A percentile compares a stretch with the other conserved stretches of the same genome.
Evolutionary conservation across 2,113 vertebrate species (phyloP).

Genomic region (Otolemur garnettii): DNA sequence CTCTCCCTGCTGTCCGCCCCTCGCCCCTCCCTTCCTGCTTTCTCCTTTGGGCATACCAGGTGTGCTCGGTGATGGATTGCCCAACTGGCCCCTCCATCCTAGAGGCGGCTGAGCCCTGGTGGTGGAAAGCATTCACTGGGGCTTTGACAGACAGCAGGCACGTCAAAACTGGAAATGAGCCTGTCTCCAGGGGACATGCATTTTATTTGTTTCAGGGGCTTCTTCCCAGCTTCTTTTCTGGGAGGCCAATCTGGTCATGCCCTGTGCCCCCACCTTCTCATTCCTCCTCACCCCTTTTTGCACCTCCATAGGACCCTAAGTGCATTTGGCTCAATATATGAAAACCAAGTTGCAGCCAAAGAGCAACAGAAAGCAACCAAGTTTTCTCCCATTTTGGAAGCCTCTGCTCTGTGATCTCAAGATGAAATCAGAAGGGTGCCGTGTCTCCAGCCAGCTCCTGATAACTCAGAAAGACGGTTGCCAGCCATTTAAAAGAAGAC

Average conservation of each 20-base stretch:
- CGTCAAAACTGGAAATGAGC: slow-evolving; percentile 70
- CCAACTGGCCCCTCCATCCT: slow-evolving; percentile 55
- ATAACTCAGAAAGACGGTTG: slow-evolving; percentile 85
- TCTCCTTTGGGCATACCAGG: slow-evolving; percentile 78
- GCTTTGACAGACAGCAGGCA: slow-evolving; percentile 66
- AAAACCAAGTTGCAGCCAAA: background rate
- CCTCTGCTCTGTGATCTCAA: slow-evolving; percentile 72
- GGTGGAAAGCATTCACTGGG: background rate
- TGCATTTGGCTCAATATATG: background rate
- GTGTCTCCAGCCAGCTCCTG: slow-evolving; percentile 84
- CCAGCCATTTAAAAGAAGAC: slow-evolving; percentile 88
- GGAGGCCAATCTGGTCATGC: slow-evolving; percentile 85
- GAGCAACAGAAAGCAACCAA: slow-evolving; percentile 65
- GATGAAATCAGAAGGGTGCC: slow-evolving; percentile 70
- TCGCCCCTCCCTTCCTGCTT: slow-evolving; percentile 44
- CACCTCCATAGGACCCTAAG: slow-evolving; percentile 79
- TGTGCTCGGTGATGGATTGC: slow-evolving; percentile 76
- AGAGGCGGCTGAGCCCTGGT: background rate
- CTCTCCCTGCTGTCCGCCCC: background rate
- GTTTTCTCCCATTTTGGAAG: slow-evolving; percentile 77
- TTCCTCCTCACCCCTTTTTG: slow-evolving; percentile 73
- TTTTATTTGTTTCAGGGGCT: slow-evolving; percentile 1
- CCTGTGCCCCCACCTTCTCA: slow-evolving; percentile 26
- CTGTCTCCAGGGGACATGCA: slow-evolving; percentile 31
- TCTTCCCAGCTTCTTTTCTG: slow-evolving; percentile 83